phyloP scores from a whole-genome alignment of 2,113 vertebrate genomes.

The Ictalurus furcatus region DNA sequence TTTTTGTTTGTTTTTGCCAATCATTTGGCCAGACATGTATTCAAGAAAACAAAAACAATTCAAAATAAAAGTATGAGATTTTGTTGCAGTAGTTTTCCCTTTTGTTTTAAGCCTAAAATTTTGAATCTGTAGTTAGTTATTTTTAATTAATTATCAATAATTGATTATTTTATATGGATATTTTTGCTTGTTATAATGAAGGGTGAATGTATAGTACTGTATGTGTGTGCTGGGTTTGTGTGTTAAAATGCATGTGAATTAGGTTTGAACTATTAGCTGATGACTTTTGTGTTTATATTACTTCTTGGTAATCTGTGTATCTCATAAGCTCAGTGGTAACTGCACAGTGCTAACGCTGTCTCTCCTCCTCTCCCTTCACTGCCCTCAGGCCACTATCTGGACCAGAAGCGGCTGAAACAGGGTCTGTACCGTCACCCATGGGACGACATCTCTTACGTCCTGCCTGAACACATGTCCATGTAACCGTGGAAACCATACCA shows the following conservation, averaged over 20 bases:
- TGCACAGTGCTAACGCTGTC: not conserved
- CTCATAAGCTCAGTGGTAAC: not conserved
- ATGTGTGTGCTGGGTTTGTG: not conserved
- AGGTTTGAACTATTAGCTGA: not conserved
- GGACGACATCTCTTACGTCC: slow-evolving; percentile 97
- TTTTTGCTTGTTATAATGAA: not conserved
- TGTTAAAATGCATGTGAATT: not conserved
- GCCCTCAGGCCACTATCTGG: slow-evolving; percentile 90
- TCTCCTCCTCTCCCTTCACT: not conserved
- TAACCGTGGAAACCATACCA: slow-evolving; percentile 64
- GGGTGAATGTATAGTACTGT: not conserved
- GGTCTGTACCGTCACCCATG: slow-evolving; percentile 96
- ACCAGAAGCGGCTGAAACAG: slow-evolving; percentile 98
- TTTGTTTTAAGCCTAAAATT: not conserved
- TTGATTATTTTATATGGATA: not conserved
- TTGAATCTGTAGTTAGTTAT: not conserved
- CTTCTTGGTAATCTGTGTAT: not conserved
- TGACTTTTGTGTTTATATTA: not conserved
- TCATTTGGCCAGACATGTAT: not conserved
- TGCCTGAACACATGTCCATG: slow-evolving; percentile 99
- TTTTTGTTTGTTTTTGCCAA: not conserved
- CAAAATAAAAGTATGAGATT: not conserved
- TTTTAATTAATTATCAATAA: not conserved
- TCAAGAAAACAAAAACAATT: not conserved
- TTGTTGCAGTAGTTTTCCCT: not conserved